Percentiles rank a stretch among this genome's conserved stretches.
phyloP scores from a whole-genome alignment of 1,140 invertebrate species.

The Chrysoperla carnea region DNA sequence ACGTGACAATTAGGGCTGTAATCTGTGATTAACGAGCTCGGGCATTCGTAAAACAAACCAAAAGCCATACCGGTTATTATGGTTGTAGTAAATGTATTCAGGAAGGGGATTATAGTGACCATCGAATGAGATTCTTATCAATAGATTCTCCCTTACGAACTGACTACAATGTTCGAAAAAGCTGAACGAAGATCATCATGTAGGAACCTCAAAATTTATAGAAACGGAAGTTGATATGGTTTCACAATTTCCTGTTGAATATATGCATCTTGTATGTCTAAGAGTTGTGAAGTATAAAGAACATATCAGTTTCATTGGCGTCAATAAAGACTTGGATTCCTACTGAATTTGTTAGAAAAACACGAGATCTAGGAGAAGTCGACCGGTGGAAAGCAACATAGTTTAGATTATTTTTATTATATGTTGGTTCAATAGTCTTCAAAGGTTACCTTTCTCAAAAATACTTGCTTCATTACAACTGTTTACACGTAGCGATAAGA shows the following conservation, averaged over 20 bases:
- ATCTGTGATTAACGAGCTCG: conserved; percentile 3
- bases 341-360: conserved; percentile 13
- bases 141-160: background rate
- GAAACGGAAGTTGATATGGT: background rate
- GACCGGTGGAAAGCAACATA: conserved; percentile 18
- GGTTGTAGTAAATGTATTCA: conserved; percentile 4
- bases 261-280: background rate
- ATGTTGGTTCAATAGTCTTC: conserved; percentile 14
- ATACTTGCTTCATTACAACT: no score
- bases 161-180: no score
- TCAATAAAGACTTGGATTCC: background rate
- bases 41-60: conserved; percentile 2
- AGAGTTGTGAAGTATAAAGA: background rate
- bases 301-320: no score
- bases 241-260: background rate
- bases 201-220: background rate
- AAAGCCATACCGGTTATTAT: conserved; percentile 1
- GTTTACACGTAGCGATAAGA: background rate
- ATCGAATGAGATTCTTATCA: background rate
- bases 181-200: background rate
- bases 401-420: conserved; percentile 14
- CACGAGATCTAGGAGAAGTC: conserved; percentile 9
- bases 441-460: background rate
- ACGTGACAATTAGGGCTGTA: background rate
- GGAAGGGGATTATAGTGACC: conserved; percentile 1